Percentiles rank a stretch among this genome's conserved stretches.
Conservation (phyloP, 2,888 invertebrate species). For the Invenusta paracnida region DNA sequence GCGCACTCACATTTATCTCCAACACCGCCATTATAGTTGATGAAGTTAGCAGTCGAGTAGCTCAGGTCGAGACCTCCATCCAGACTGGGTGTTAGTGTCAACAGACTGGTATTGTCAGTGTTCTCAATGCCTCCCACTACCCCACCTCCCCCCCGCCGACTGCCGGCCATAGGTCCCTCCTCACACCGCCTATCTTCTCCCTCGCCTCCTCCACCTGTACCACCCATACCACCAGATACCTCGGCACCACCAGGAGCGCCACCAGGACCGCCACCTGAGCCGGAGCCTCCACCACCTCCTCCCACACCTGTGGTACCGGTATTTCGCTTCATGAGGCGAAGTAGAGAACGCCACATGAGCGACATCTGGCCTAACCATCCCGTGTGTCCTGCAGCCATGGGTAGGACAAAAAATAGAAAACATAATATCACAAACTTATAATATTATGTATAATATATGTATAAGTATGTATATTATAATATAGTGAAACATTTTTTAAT, state of each 20-base stretch:
- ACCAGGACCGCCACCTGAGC: not conserved
- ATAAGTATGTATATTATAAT: no score
- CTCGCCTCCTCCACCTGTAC: not conserved
- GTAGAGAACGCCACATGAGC: not conserved
- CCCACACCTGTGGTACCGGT: not conserved
- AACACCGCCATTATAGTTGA: conserved; percentile 60
- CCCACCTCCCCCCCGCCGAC: not conserved
- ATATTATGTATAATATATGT: no score
- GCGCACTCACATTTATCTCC: not conserved
- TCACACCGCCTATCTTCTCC: not conserved
- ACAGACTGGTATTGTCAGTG: conserved; percentile 16
- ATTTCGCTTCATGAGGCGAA: not conserved
- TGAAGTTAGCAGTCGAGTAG: conserved; percentile 32
- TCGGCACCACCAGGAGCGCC: not conserved
- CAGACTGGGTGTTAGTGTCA: conserved; percentile 29
- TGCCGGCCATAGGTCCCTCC: not conserved
- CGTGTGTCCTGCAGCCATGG: not conserved
- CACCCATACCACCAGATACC: not conserved
- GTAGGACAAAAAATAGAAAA: no score
- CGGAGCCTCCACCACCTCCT: not conserved
- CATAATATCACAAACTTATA: no score
- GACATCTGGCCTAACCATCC: not conserved
- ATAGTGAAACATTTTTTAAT: no score
- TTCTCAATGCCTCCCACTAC: not conserved
- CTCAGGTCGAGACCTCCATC: conserved; percentile 33